These are phyloP conservation scores for Tenebrosternarchus preto DNA, from an alignment of 2,113 vertebrate species.

Conservation along the genomic window DNA sequence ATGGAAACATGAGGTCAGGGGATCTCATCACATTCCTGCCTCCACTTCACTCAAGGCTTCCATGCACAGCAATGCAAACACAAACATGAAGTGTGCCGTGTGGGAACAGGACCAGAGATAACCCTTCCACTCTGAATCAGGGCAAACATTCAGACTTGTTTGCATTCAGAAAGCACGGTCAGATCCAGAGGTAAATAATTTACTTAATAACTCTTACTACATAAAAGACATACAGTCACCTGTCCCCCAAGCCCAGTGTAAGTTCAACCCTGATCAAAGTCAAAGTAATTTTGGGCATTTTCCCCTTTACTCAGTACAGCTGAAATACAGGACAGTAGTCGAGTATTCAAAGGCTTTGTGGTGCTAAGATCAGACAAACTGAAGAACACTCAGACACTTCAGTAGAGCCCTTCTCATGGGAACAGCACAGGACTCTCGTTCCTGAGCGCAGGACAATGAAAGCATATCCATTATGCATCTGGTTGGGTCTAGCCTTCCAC, in stretches of 20 bases:
- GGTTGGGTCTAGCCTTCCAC: too few species aligned
- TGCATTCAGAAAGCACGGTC: not conserved
- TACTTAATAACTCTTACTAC: not conserved
- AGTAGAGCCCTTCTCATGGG: not conserved
- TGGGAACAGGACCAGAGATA: constrained; percentile 17
- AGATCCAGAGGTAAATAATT: constrained; percentile 33
- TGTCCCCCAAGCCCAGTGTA: too few species aligned
- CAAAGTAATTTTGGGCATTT: too few species aligned
- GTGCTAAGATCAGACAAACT: too few species aligned
- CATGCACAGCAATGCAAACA: not conserved
- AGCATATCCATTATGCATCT: not conserved
- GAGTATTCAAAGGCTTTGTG: too few species aligned
- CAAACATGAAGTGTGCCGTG: not conserved
- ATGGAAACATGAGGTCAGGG: constrained; percentile 11
- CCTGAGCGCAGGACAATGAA: not conserved
- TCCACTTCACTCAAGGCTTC: not conserved
- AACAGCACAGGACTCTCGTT: not conserved
- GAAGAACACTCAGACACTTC: too few species aligned
- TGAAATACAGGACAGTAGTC: too few species aligned
- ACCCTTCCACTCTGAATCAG: constrained; percentile 7
- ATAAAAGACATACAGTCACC: not conserved
- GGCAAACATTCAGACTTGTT: constrained; percentile 7
- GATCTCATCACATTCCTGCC: not conserved
- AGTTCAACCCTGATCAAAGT: not conserved
- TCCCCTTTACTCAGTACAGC: too few species aligned